phyloP scores from a whole-genome alignment of 2,888 invertebrate genomes.

The Lordiphosa fenestrarum region DNA sequence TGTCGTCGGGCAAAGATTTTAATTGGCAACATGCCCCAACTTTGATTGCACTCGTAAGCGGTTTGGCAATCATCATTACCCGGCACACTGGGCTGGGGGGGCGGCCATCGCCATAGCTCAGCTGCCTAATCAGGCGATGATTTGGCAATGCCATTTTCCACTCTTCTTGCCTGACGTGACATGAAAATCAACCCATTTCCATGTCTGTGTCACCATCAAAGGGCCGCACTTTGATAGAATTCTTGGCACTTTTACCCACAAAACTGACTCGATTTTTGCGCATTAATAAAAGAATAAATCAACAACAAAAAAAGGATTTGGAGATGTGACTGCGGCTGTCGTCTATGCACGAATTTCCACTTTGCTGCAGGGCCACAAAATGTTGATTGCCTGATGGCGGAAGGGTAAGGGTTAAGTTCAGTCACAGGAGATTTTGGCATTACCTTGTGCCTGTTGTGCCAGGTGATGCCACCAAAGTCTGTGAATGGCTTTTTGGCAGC shows the following conservation, averaged over 20 bases:
- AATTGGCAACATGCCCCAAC: slow-evolving; percentile 39
- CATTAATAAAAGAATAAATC: slow-evolving; percentile 61
- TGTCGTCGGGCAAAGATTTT: slow-evolving; percentile 14
- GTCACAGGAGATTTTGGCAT: slow-evolving; percentile 51
- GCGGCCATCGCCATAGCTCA: slow-evolving; percentile 1
- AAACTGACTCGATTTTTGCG: slow-evolving; percentile 46
- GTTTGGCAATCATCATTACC: slow-evolving; percentile 67
- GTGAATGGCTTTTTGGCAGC: slow-evolving; percentile 41
- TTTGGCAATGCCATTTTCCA: slow-evolving; percentile 33
- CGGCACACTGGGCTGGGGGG: slow-evolving; percentile 19
- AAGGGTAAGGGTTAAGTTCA: slow-evolving; percentile 24
- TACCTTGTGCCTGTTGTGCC: slow-evolving; percentile 6
- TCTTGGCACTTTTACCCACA: slow-evolving; percentile 59
- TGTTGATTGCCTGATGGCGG: not conserved
- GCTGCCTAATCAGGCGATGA: slow-evolving; percentile 18
- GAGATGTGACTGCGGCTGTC: slow-evolving; percentile 46
- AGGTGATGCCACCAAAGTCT: slow-evolving; percentile 31
- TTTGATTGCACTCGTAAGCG: slow-evolving; percentile 66
- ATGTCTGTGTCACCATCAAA: slow-evolving; percentile 36
- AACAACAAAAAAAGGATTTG: slow-evolving; percentile 39
- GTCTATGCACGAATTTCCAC: slow-evolving; percentile 57
- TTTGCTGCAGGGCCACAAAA: slow-evolving; percentile 24
- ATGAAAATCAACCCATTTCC: slow-evolving; percentile 28
- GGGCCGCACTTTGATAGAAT: slow-evolving; percentile 64
- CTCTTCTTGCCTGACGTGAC: slow-evolving; percentile 43